A percentile compares a stretch with the other conserved stretches of the same genome.
Evolutionary conservation across 1,140 invertebrate species (phyloP).

Genomic region (Ylistrum balloti): DNA sequence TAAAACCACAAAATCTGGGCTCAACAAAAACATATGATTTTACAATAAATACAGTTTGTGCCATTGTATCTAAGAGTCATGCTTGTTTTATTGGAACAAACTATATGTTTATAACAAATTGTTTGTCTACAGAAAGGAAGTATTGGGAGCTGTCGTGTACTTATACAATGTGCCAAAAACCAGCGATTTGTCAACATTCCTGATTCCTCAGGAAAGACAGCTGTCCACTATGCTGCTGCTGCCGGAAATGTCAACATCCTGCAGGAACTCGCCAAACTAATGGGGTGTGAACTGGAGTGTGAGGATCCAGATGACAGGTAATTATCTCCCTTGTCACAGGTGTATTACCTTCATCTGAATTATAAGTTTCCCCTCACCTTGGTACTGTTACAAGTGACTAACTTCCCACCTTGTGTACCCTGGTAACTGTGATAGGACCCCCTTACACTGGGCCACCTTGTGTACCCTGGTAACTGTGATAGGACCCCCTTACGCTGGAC

Average conservation of each 20-base stretch:
- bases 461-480: not conserved
- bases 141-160: constrained; percentile 62
- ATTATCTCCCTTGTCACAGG: not conserved
- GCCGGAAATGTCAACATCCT: constrained; percentile 73
- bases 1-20: too few species aligned
- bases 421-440: constrained; percentile 65
- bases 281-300: constrained; percentile 66
- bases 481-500: constrained; percentile 79
- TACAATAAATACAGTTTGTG: too few species aligned
- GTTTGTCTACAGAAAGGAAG: constrained; percentile 72
- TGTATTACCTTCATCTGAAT: too few species aligned
- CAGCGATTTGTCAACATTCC: constrained; percentile 61
- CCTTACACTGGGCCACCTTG: constrained; percentile 50
- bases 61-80: too few species aligned
- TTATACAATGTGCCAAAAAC: constrained; percentile 58
- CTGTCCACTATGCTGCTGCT: constrained; percentile 77
- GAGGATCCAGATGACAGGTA: constrained; percentile 78
- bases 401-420: not conserved
- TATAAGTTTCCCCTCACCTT: too few species aligned
- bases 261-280: constrained; percentile 60
- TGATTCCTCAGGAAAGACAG: constrained; percentile 75
- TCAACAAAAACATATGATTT: too few species aligned
- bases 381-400: too few species aligned
- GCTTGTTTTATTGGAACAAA: too few species aligned
- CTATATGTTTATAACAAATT: too few species aligned